Evolutionary conservation across 23 tunicate species (phyloP), one percentile per base, ranked within the genome.

Genomic region (Phallusia fumigata): DNA sequence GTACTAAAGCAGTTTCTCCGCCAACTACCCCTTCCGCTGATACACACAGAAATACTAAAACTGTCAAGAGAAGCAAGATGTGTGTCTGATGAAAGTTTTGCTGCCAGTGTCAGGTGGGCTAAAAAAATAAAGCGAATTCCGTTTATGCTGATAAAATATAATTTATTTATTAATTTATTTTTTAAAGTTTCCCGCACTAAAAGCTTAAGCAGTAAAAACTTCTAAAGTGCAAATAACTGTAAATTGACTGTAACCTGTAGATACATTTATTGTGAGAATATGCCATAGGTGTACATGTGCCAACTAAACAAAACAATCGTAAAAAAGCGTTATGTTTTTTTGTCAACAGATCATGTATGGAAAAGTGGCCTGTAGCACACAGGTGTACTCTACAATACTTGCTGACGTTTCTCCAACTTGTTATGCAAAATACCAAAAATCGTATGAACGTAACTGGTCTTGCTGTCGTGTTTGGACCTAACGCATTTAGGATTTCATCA

Each of bases 401-500:
- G 3, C 82, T 94, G 32, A 0, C 83, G 33, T 94, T 94, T 75
- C 76, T 94, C 16, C 88, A 85, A 78, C 73, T 69, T 31, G 89
- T 94, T 50, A 86, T 88, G 82, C 90, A 82, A 32, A 94, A 94
- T 45, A 52, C 73, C 35, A 72, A 79, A 16, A 94, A 94, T 75
- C 84, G 93, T n/a, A 94, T 94, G 98, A 94, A 52, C 65, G 94
- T 83, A 45, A 88, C 89, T 45, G 90, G 89, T 8, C 83, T 94
- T 18, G 93, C 90, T 58, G 88, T 94, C 28, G 98, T 94, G 30
- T 86, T 94, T 79, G 93, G 91, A 11, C 98, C 98, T 33, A 94
- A 94, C 76, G 83, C 86, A 65, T 94, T 94, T 79, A 65, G 33
- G 53, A 84, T 80, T 19, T 86, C 88, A 0, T 1, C 72, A 0